Evolutionary conservation across 1,140 invertebrate species (phyloP).

Genomic region (Chironomus striatipennis): DNA sequence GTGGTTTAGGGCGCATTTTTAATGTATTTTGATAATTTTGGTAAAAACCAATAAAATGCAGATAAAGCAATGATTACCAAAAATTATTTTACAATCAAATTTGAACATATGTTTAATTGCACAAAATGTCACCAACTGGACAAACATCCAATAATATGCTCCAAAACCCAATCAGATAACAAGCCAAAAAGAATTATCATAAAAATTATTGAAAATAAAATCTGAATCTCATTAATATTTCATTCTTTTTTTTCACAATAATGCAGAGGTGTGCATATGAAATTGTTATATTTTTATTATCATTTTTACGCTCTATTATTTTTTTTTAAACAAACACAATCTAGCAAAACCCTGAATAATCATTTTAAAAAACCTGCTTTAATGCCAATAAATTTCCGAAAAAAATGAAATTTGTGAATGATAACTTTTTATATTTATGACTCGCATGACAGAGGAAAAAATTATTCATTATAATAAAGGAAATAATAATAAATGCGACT

Average conservation of each 20-base stretch:
- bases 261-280: neutral
- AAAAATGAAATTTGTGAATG: neutral
- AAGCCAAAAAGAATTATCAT: neutral
- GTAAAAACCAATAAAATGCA: too few relatives aligned
- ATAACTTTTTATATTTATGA: neutral
- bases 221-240: neutral
- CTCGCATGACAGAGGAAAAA: neutral
- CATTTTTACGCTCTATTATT: too few relatives aligned
- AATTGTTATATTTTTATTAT: too few relatives aligned
- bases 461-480: neutral
- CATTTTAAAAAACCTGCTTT: neutral
- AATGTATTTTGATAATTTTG: too few relatives aligned
- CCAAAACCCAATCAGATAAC: neutral
- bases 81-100: too few relatives aligned
- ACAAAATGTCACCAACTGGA: too few relatives aligned
- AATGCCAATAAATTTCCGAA: neutral
- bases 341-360: too few relatives aligned
- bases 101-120: too few relatives aligned
- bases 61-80: too few relatives aligned
- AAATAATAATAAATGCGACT: neutral
- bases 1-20: too few relatives aligned
- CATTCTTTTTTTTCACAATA: neutral
- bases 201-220: slow-evolving; percentile 4
- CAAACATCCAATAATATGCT: neutral
- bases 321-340: too few relatives aligned